These are phyloP conservation scores for Pantala flavescens DNA, from an alignment of 1,140 invertebrate genomes.

Conservation along the genomic window DNA sequence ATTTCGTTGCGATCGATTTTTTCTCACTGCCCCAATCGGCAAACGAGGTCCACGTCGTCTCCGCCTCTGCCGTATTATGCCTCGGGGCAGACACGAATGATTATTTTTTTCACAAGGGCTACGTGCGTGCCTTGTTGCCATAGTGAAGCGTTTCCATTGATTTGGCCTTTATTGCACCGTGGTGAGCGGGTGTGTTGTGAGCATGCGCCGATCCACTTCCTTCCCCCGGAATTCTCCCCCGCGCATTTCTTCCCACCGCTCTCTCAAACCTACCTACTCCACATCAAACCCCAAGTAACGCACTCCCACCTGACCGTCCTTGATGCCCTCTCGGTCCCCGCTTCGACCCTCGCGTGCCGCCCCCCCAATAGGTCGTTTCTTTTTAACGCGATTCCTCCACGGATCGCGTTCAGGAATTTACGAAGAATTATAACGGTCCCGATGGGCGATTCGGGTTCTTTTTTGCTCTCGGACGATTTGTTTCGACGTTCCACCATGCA, in stretches of 20 bases:
- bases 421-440: too few relatives aligned
- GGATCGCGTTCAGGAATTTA: too few relatives aligned
- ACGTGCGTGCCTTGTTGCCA: conserved; percentile 2
- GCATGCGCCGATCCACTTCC: background rate
- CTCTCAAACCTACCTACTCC: background rate
- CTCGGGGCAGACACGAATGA: background rate
- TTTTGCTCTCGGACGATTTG: too few relatives aligned
- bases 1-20: background rate
- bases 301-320: background rate
- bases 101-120: background rate
- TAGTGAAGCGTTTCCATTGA: conserved; percentile 1
- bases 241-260: background rate
- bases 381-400: background rate
- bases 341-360: too few relatives aligned
- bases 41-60: background rate
- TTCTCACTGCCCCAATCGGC: background rate
- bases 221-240: background rate
- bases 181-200: background rate
- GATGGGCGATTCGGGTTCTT: too few relatives aligned
- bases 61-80: background rate
- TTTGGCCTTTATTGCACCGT: conserved; percentile 4
- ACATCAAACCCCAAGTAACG: background rate
- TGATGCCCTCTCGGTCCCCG: background rate
- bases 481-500: too few relatives aligned
- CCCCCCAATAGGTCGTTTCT: background rate